Evolutionary conservation across 2,797 vertebrate genomes (phyloP).

Genomic region (Scomberomorus guttatus): DNA sequence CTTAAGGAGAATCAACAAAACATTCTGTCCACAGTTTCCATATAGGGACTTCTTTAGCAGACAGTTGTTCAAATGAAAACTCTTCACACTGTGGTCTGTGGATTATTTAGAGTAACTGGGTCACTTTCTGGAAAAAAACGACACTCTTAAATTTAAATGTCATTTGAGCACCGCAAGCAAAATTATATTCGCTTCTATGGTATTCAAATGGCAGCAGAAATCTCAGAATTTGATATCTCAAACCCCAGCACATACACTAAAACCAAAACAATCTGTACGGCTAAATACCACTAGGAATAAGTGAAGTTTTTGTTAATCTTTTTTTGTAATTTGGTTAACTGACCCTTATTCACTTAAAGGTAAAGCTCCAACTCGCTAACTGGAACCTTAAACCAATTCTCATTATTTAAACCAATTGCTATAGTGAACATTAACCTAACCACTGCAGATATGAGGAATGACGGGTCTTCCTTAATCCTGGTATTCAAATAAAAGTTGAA

Average conservation of each 20-base stretch:
- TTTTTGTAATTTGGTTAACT: not conserved
- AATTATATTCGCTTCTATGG: no score
- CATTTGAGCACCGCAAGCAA: slow-evolving; percentile 12
- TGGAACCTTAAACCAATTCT: not conserved
- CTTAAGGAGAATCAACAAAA: slow-evolving; percentile 24
- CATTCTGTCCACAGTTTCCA: slow-evolving; percentile 7
- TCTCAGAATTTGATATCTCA: slow-evolving; percentile 11
- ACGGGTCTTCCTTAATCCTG: slow-evolving; percentile 1
- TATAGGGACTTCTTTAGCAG: not conserved
- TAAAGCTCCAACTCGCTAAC: slow-evolving; percentile 7
- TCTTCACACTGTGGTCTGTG: not conserved
- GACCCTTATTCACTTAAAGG: slow-evolving; percentile 12
- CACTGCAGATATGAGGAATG: not conserved
- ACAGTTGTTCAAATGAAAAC: slow-evolving; percentile 3
- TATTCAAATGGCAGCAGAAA: slow-evolving; percentile 24
- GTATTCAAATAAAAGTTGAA: slow-evolving; percentile 1
- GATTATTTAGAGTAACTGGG: slow-evolving; percentile 10
- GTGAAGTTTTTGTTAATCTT: not conserved
- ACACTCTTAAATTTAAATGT: slow-evolving; percentile 46
- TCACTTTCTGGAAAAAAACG: not conserved
- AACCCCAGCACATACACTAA: not conserved
- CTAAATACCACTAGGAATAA: not conserved
- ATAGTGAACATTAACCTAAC: not conserved
- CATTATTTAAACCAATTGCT: slow-evolving; percentile 6
- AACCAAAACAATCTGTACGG: no score